Conservation (phyloP, 1,140 invertebrate genomes). For the Mamestra configurata region DNA sequence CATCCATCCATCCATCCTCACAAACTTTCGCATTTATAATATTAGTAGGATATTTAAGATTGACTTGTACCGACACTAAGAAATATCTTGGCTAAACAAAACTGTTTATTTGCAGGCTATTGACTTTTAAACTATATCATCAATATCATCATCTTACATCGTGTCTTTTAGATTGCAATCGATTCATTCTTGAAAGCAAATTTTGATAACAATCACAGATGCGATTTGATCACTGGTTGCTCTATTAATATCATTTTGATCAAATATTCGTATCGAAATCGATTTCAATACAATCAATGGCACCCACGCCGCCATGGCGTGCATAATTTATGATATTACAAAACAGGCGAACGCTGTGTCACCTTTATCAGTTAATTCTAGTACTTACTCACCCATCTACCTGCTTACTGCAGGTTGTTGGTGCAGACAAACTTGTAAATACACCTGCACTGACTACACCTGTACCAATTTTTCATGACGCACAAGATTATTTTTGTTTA, state of each 20-base stretch:
- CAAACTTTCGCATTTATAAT: too few relatives aligned
- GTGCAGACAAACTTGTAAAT: neutral
- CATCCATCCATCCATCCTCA: too few relatives aligned
- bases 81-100: constrained; percentile 3
- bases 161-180: neutral
- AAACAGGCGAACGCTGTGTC: neutral
- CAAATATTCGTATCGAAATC: neutral
- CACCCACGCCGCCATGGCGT: neutral
- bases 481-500: neutral
- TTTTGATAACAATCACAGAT: neutral
- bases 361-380: neutral
- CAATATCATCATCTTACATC: constrained; percentile 1
- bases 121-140: neutral
- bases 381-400: neutral
- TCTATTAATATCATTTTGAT: constrained; percentile 7
- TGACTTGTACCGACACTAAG: neutral
- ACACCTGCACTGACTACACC: neutral
- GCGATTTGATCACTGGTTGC: neutral
- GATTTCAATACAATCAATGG: neutral
- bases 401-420: neutral
- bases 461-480: constrained; percentile 8
- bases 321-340: neutral
- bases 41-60: neutral
- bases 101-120: neutral
- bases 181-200: neutral